Evolutionary conservation across 2,113 vertebrate species (phyloP).

Genomic region (Tichodroma muraria): DNA sequence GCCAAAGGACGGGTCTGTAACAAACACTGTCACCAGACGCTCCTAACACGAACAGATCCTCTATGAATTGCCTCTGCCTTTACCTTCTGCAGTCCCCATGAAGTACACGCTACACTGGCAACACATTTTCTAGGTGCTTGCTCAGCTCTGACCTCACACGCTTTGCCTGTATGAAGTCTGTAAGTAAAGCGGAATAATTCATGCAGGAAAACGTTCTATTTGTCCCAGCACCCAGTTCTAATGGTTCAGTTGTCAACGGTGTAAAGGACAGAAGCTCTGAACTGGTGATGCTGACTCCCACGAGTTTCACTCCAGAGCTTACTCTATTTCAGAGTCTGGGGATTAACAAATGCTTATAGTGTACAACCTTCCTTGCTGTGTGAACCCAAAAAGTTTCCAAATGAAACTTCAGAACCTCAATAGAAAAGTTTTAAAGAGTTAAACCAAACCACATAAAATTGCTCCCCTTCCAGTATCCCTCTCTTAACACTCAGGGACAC

Average conservation of each 20-base stretch:
- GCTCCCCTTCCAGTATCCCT: neutral
- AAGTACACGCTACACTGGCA: neutral
- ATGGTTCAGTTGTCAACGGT: accelerated
- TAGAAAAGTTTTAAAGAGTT: neutral
- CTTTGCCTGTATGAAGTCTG: neutral
- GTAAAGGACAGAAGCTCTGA: neutral
- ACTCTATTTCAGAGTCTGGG: neutral
- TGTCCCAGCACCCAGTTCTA: neutral
- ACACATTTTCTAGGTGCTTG: neutral
- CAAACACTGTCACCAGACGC: neutral
- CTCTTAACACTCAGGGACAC: neutral
- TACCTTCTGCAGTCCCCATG: neutral
- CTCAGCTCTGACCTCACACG: neutral
- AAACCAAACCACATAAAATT: neutral
- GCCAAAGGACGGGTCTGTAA: neutral
- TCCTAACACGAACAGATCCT: neutral
- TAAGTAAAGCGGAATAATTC: neutral
- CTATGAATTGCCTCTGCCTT: neutral
- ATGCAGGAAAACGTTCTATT: neutral
- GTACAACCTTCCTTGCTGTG: neutral
- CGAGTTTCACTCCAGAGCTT: neutral
- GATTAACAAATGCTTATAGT: accelerated
- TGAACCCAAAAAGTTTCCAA: neutral
- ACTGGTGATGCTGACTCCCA: accelerated
- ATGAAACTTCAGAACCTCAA: neutral